Conservation (phyloP, 2,888 invertebrate species). For the Eupithecia inturbata region DNA sequence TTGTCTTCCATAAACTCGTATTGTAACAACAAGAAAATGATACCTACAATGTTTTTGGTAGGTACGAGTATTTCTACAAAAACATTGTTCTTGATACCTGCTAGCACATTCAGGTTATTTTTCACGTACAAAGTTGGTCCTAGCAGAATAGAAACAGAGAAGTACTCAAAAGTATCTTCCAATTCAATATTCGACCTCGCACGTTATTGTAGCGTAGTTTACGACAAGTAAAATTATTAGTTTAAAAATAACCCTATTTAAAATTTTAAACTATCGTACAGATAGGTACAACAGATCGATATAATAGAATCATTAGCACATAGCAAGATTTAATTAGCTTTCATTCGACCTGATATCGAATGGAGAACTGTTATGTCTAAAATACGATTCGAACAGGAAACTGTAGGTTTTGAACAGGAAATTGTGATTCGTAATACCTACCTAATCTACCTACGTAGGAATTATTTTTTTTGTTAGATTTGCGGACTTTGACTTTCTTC, state of each 20-base stretch:
- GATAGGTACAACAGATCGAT: background rate
- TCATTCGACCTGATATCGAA: background rate
- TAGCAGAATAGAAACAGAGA: background rate
- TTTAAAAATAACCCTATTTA: too few species aligned
- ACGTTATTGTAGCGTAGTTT: background rate
- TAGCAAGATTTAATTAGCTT: background rate
- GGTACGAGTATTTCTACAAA: conserved; percentile 14
- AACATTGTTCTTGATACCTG: background rate
- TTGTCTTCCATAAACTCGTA: conserved; percentile 32
- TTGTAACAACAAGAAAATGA: conserved; percentile 22
- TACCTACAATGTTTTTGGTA: conserved; percentile 21
- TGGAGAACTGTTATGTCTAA: background rate
- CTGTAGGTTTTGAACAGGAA: background rate
- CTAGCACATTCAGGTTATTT: background rate
- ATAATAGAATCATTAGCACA: background rate
- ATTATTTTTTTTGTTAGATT: background rate
- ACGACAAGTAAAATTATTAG: too few species aligned
- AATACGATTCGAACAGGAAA: background rate
- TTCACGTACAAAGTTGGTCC: background rate
- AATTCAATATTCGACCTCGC: background rate
- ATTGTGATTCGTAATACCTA: background rate
- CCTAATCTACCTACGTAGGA: background rate
- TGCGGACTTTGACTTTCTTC: background rate
- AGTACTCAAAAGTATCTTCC: background rate
- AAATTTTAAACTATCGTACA: background rate